phyloP scores from a whole-genome alignment of 2,113 vertebrate species.

The Vimba vimba region DNA sequence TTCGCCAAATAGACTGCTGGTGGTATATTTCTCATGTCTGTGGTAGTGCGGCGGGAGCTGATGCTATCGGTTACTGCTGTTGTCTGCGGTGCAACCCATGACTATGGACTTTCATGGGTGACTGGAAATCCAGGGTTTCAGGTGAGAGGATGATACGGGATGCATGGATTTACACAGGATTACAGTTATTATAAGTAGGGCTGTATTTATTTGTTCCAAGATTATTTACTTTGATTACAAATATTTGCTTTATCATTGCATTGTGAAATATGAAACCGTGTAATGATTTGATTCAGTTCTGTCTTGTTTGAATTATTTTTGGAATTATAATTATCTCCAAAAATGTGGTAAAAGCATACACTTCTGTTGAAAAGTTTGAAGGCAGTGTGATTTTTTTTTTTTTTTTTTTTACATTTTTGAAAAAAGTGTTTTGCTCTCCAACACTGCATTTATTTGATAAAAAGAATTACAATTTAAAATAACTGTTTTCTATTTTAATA shows the following conservation, averaged over 20 bases:
- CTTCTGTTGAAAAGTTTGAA: too few relatives aligned
- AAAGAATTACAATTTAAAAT: not conserved
- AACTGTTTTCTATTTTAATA: not conserved
- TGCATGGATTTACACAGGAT: not conserved
- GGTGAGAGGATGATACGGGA: not conserved
- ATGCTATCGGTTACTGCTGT: conserved; percentile 55
- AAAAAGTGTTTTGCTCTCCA: too few relatives aligned
- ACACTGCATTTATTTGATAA: not conserved
- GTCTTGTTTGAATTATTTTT: too few relatives aligned
- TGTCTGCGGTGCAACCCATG: conserved; percentile 39
- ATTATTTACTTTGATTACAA: not conserved
- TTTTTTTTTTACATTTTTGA: too few relatives aligned
- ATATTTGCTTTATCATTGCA: not conserved
- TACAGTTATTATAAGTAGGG: not conserved
- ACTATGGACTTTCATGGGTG: conserved; percentile 33
- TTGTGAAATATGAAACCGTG: not conserved
- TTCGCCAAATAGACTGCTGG: conserved; percentile 12
- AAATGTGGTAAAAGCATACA: too few relatives aligned
- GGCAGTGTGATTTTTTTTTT: too few relatives aligned
- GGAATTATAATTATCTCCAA: too few relatives aligned
- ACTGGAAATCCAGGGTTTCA: conserved; percentile 1
- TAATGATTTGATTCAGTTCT: not conserved
- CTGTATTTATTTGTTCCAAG: not conserved
- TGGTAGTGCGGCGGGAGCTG: not conserved
- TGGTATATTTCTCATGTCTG: conserved; percentile 42